These are phyloP conservation scores for Pseudanteris insignis DNA, from an alignment of 2,888 invertebrate genomes.

Conservation along the genomic window DNA sequence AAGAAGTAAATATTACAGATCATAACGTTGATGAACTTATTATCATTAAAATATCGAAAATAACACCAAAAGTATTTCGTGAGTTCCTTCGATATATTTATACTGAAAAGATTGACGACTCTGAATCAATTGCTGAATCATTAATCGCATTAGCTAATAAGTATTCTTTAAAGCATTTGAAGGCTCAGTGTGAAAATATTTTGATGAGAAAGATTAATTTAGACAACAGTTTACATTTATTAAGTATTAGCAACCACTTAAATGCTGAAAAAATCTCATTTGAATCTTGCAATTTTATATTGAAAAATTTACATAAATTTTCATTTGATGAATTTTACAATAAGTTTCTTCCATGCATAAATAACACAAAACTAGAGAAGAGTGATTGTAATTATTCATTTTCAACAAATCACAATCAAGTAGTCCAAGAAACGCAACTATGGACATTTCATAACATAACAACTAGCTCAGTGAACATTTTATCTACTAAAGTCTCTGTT, in stretches of 20 bases:
- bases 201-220: not conserved
- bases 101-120: not conserved
- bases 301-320: not conserved
- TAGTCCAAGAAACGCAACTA: conserved; percentile 2
- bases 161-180: not conserved
- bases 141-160: not conserved
- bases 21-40: not conserved
- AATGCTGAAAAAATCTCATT: not conserved
- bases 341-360: not conserved
- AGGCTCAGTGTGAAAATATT: conserved; percentile 1
- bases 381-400: not conserved
- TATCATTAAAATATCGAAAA: not conserved
- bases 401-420: not conserved
- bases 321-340: not conserved
- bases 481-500: not conserved
- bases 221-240: not conserved
- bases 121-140: not conserved
- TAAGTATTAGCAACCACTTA: not conserved
- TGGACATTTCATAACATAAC: not conserved
- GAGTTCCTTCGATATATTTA: conserved; percentile 10
- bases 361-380: not conserved
- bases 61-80: not conserved
- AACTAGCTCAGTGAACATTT: not conserved
- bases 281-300: not conserved
- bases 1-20: not conserved